These are phyloP conservation scores for Hiodon alosoides DNA, from an alignment of 2,113 vertebrate genomes.

Conservation along the genomic window DNA sequence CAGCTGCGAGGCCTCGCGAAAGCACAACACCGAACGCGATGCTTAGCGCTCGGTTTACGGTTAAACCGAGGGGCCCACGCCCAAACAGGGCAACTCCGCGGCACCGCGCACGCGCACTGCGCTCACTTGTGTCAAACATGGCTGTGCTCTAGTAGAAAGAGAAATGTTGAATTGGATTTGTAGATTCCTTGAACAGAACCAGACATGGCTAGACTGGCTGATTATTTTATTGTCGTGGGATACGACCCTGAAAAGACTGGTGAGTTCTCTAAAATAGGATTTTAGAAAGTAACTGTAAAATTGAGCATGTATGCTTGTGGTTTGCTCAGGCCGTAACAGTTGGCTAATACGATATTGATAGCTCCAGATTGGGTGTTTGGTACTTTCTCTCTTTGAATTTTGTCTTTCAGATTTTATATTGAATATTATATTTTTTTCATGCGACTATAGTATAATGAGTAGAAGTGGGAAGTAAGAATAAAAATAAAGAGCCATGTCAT, in stretches of 20 bases:
- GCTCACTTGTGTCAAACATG: slow-evolving; percentile 84
- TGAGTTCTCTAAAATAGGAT: slow-evolving; percentile 53
- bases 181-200: slow-evolving; percentile 57
- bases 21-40: slow-evolving; percentile 39
- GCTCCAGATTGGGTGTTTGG: neutral
- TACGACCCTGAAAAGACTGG: slow-evolving; percentile 89
- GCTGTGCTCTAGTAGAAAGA: slow-evolving; percentile 75
- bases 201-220: slow-evolving; percentile 89
- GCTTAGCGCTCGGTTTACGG: slow-evolving; percentile 58
- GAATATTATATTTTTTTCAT: neutral
- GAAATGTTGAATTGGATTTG: slow-evolving; percentile 85
- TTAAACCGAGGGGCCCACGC: slow-evolving; percentile 62
- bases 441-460: neutral
- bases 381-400: neutral
- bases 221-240: slow-evolving; percentile 92
- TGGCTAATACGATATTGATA: slow-evolving; percentile 4
- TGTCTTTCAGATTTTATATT: neutral
- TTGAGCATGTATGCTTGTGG: slow-evolving; percentile 19
- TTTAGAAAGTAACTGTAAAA: too few relatives aligned
- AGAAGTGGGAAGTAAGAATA: neutral
- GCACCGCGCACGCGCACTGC: slow-evolving; percentile 76
- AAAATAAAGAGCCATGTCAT: neutral
- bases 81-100: slow-evolving; percentile 49
- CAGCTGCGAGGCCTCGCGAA: neutral
- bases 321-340: slow-evolving; percentile 50